A percentile compares a stretch with the other conserved stretches of the same genome.
Evolutionary conservation across 2,888 invertebrate species (phyloP).

Genomic region (Bombylius discolor): DNA sequence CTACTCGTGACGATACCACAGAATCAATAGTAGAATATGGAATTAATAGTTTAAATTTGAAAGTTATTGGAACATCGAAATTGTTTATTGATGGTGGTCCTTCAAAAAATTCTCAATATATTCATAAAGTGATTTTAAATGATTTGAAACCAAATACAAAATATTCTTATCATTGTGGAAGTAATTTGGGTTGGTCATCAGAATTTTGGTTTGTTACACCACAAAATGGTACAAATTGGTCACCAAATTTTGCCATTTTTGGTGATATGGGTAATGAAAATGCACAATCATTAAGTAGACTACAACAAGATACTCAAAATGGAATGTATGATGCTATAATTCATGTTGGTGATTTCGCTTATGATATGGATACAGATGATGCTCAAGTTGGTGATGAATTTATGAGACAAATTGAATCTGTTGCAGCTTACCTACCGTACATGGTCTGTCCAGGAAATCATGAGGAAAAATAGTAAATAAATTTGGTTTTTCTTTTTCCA

Average conservation of each 20-base stretch:
- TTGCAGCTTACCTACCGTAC: slow-evolving; percentile 84
- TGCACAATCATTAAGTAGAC: slow-evolving; percentile 64
- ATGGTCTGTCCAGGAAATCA: slow-evolving; percentile 91
- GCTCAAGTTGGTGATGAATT: slow-evolving; percentile 80
- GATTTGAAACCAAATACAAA: slow-evolving; percentile 47
- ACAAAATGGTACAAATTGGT: slow-evolving; percentile 55
- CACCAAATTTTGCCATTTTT: slow-evolving; percentile 69
- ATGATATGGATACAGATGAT: slow-evolving; percentile 76
- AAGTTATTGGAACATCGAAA: slow-evolving; percentile 43
- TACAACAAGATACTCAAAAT: slow-evolving; percentile 72
- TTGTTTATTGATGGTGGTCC: slow-evolving; percentile 64
- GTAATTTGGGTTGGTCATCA: slow-evolving; percentile 68
- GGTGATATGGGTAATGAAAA: slow-evolving; percentile 93
- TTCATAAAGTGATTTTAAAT: slow-evolving; percentile 48
- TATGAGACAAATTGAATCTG: slow-evolving; percentile 80
- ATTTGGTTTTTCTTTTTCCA: neutral
- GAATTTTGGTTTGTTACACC: slow-evolving; percentile 63
- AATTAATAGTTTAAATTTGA: slow-evolving; percentile 42
- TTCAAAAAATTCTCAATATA: slow-evolving; percentile 51
- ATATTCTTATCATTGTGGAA: slow-evolving; percentile 74
- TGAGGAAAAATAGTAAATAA: slow-evolving; percentile 58
- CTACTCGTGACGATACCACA: slow-evolving; percentile 54
- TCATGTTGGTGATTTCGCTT: slow-evolving; percentile 92
- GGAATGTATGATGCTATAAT: slow-evolving; percentile 73
- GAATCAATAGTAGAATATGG: slow-evolving; percentile 65